These are phyloP conservation scores for Aradophagus sp. DNA, from an alignment of 1,140 invertebrate genomes.

Conservation along the genomic window DNA sequence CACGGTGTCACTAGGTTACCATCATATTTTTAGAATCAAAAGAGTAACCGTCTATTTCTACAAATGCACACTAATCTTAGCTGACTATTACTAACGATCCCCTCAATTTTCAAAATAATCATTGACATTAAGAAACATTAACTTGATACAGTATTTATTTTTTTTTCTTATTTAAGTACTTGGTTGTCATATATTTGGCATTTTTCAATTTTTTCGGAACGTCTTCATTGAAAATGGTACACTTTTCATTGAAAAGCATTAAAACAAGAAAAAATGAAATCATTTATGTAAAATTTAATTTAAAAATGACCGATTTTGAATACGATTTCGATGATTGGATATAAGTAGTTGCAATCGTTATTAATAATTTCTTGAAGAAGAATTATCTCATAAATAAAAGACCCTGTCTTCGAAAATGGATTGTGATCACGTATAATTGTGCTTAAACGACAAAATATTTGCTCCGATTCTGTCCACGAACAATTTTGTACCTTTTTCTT, in stretches of 20 bases:
- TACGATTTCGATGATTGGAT: too few species aligned
- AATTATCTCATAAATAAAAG: not conserved
- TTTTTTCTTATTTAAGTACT: too few species aligned
- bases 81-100: conserved; percentile 19
- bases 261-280: too few species aligned
- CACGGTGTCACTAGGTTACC: conserved; percentile 55
- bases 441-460: conserved; percentile 26
- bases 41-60: conserved; percentile 46
- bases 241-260: too few species aligned
- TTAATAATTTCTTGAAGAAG: too few species aligned
- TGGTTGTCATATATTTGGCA: too few species aligned
- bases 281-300: too few species aligned
- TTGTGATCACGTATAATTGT: conserved; percentile 7
- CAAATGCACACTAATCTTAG: conserved; percentile 28
- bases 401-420: conserved; percentile 8
- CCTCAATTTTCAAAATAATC: conserved; percentile 1
- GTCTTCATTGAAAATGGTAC: too few species aligned
- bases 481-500: conserved; percentile 44
- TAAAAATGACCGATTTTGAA: too few species aligned
- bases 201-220: too few species aligned
- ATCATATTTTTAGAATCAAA: conserved; percentile 53
- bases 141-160: too few species aligned
- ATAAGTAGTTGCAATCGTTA: too few species aligned
- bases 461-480: conserved; percentile 34
- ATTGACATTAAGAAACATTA: conserved; percentile 3